A percentile compares a stretch with the other conserved stretches of the same genome.
Evolutionary conservation across 2,113 vertebrate genomes (phyloP).

Genomic region (Petrocephalus zakoni): DNA sequence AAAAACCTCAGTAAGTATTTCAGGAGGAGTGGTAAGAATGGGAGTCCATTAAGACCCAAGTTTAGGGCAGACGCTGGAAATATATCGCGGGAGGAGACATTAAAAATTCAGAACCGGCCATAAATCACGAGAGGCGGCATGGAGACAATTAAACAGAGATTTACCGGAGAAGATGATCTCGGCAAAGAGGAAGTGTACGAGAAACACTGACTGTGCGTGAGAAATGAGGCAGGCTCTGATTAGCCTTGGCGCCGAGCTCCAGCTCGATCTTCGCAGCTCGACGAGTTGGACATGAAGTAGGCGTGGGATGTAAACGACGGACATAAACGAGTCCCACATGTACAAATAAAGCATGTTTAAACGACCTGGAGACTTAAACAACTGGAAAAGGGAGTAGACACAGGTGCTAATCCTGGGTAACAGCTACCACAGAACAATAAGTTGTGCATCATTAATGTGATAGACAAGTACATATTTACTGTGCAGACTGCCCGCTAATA

Average conservation of each 20-base stretch:
- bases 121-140: slow-evolving; percentile 30
- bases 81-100: slow-evolving; percentile 44
- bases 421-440: not conserved
- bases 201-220: not conserved
- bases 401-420: not conserved
- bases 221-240: not conserved
- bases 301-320: not conserved
- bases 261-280: not conserved
- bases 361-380: not conserved
- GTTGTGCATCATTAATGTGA: not conserved
- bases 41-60: not conserved
- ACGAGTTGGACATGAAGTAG: not conserved
- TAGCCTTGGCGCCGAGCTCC: not conserved
- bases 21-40: not conserved
- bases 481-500: not conserved
- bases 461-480: not conserved
- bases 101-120: slow-evolving; percentile 44
- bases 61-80: slow-evolving; percentile 34
- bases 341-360: not conserved
- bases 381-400: not conserved
- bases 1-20: slow-evolving; percentile 25
- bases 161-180: slow-evolving; percentile 34
- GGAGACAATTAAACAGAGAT: slow-evolving; percentile 48
- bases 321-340: not conserved
- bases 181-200: not conserved